Base-by-base conservation (phyloP, 2,113 vertebrate genomes). In the Oryzias celebensis region DNA sequence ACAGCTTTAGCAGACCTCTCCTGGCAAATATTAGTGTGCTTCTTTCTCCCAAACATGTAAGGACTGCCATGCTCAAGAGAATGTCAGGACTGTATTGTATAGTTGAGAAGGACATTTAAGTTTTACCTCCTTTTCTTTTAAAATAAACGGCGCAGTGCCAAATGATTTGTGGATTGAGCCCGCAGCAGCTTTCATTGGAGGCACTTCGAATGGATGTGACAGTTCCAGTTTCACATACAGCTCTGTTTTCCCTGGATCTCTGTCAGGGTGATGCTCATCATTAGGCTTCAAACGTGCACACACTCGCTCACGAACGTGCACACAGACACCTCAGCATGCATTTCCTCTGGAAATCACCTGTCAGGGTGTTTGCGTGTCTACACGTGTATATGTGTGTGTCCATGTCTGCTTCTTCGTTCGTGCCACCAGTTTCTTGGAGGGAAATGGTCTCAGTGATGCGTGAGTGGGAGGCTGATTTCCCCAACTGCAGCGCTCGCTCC, bases 391-490 rank as follows among this genome's bases (percentile, higher is more conserved):
- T 65, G 47, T 60, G 1, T 78, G 68, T 72, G 17, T 84, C 70
- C 68, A 52, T 79, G 74, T 72, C 75, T 81, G 65, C 62, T 57
- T 67, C 70, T 80, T 59, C 78, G 75, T 75, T 67, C 77, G 82
- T 85, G 85, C 75, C 81, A 84, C 78, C 75, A 75, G 73, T 78
- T 83, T 88, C 83, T 86, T 85, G 62, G 80, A 85, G 82, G 81
- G 83, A 85, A 74, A 82, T 80, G 84, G 85, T 80, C 81, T 83
- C 84, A 83, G 78, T 81, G 80, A 86, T 82, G 84, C 77, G 64
- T 85, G 86, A 84, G 86, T 87, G 83, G 86, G 86, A 87, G 86
- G 82, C 67, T 86, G 83, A 88, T 86, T 87, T 87, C 85, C 83
- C 86, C 81, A 88, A 83, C 78, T 88, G 88, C 86, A 85, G 60